Evolutionary conservation across 1,140 invertebrate species (phyloP), one percentile per base, ranked within the genome.

Genomic region (Eriosoma lanigerum): DNA sequence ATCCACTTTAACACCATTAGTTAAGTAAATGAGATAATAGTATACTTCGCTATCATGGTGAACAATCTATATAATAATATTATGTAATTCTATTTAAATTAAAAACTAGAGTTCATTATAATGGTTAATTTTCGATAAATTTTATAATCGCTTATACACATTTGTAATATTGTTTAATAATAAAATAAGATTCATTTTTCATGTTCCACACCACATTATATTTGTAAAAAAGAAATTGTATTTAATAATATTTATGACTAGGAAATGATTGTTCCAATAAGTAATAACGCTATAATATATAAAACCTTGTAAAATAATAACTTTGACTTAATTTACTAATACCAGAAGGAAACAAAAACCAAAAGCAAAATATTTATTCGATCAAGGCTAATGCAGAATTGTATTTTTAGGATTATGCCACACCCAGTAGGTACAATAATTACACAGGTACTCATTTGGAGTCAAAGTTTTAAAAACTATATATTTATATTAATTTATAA

Each of bases 361-460:
- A 60, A 60, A 15, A 15, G 29, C 26, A 19, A 32, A 26, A 17
- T 62, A 48, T 48, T 15, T 8, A 38, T 3, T 9, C 60, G 6
- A 32, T 19, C 60, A 32, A 62, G 60, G 60, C 19, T 13, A 32
- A 62, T 2, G 29, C 26, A 24, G 29, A 62, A 32, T 62, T 19
- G 32, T 62, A 32, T 62, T 62, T 62, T 62, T 62, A 62, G 60
- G 60, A 26, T 62, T 29, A 26, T 38, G 26, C 60, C 60, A 62
- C 60, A 17, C 60, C 60, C 32, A 62, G 26, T 15, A 21, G 26
- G 26, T 48, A 12, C 10, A 10, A 1, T 12, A 13, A 13, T 10
- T 15, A 48, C 46, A 15, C 10, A 48, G n/a, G n/a, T n/a, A n/a
- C n/a, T n/a, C n/a, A n/a, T n/a, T n/a, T n/a, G n/a, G n/a, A n/a